Conservation (phyloP, 2,888 invertebrate species). For the Rhamnusium bicolor region DNA sequence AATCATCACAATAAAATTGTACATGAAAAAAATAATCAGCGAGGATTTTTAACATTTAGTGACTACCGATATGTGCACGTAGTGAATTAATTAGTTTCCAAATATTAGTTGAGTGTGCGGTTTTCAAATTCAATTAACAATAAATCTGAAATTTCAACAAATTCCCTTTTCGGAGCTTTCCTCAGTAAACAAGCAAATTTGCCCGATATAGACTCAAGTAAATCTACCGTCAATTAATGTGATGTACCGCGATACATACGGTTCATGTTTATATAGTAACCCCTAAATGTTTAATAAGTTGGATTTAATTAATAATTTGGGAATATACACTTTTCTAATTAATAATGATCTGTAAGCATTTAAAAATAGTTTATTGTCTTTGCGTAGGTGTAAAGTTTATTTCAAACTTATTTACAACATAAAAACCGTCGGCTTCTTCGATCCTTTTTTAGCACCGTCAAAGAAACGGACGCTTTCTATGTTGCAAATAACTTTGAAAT, state of each 20-base stretch:
- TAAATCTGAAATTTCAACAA: conserved; percentile 12
- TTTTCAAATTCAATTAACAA: conserved; percentile 6
- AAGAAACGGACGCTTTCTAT: too few relatives aligned
- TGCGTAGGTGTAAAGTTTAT: too few relatives aligned
- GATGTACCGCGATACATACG: neutral
- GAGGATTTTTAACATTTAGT: neutral
- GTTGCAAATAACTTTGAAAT: too few relatives aligned
- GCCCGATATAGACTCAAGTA: neutral
- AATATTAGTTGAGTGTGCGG: neutral
- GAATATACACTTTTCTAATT: too few relatives aligned
- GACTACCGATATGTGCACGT: neutral
- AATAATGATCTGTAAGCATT: too few relatives aligned
- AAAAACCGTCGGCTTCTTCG: too few relatives aligned
- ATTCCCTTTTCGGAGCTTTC: conserved; percentile 1
- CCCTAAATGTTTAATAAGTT: neutral
- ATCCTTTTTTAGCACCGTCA: too few relatives aligned
- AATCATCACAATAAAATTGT: too few relatives aligned
- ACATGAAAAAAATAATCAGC: neutral
- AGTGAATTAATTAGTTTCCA: neutral
- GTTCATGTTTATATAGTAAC: neutral
- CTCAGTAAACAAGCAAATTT: conserved; percentile 6
- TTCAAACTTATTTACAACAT: too few relatives aligned
- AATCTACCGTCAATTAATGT: neutral
- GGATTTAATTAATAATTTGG: neutral
- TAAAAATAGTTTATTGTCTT: too few relatives aligned